phyloP scores from a whole-genome alignment of 2,113 vertebrate species.

The Scortum barcoo region DNA sequence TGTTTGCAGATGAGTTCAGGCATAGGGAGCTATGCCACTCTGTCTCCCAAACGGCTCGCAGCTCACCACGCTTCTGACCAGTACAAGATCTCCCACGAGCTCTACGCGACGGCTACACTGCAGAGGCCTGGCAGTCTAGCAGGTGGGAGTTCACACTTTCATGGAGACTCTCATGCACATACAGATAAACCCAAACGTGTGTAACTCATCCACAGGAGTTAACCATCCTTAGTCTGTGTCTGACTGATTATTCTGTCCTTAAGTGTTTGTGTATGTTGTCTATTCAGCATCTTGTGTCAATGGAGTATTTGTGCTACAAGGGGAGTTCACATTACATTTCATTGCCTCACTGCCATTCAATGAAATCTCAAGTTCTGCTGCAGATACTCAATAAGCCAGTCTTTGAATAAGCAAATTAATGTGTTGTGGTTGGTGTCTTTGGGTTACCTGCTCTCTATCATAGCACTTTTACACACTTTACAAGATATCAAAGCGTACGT shows the following conservation, averaged over 20 bases:
- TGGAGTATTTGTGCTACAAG: conserved; percentile 1
- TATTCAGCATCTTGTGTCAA: background rate
- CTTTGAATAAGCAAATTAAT: conserved; percentile 3
- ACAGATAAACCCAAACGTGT: conserved; percentile 15
- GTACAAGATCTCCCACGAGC: conserved; percentile 97
- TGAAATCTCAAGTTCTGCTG: conserved; percentile 38
- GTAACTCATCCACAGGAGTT: background rate
- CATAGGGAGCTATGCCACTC: conserved; percentile 96
- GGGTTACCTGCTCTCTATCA: background rate
- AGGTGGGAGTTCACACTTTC: conserved; percentile 83
- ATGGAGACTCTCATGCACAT: background rate
- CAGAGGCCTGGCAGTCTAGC: conserved; percentile 96
- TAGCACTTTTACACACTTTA: background rate
- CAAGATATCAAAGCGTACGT: too few species aligned
- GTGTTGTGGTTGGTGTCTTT: background rate
- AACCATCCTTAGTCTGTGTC: background rate
- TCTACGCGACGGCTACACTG: conserved; percentile 94
- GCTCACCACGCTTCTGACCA: conserved; percentile 92
- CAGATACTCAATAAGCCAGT: conserved; percentile 19
- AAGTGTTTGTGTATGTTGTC: conserved; percentile 20
- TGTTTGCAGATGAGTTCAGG: conserved; percentile 91
- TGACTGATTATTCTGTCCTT: background rate
- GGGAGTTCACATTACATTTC: background rate
- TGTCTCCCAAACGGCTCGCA: conserved; percentile 96
- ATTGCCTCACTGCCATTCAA: background rate